Conservation (phyloP, 2,797 vertebrate genomes). For the Microhierax caerulescens region DNA sequence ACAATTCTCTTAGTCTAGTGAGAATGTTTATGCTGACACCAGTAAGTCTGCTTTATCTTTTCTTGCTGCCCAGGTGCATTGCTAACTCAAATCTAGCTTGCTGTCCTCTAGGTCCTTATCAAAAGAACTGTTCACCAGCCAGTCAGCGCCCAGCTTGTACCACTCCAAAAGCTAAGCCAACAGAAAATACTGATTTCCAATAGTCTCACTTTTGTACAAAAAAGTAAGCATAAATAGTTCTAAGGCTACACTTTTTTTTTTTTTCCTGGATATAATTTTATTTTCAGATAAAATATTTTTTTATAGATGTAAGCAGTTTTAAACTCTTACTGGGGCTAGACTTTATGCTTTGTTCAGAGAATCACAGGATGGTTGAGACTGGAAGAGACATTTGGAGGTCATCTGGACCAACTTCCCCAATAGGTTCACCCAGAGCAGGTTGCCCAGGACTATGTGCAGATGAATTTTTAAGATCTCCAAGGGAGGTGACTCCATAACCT, state of each 20-base stretch:
- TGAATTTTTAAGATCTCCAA: background rate
- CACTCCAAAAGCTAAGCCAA: background rate
- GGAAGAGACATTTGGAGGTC: background rate
- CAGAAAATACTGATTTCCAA: background rate
- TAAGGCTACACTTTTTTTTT: background rate
- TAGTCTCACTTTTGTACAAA: background rate
- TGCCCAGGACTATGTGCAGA: background rate
- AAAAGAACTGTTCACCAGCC: background rate
- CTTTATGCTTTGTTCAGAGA: background rate
- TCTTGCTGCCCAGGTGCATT: background rate
- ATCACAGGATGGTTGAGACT: background rate
- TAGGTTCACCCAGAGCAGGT: background rate
- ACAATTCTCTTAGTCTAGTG: background rate
- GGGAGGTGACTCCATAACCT: background rate
- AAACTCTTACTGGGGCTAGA: background rate
- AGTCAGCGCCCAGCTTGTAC: background rate
- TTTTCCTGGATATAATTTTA: background rate
- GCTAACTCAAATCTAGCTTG: background rate
- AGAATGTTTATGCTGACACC: background rate
- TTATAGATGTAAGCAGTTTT: background rate
- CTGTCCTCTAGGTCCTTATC: background rate
- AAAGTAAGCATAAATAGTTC: background rate
- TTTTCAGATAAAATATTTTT: background rate
- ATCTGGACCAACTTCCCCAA: background rate
- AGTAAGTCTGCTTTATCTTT: background rate